phyloP scores from a whole-genome alignment of 2,113 vertebrate species.

The Neogobius melanostomus region DNA sequence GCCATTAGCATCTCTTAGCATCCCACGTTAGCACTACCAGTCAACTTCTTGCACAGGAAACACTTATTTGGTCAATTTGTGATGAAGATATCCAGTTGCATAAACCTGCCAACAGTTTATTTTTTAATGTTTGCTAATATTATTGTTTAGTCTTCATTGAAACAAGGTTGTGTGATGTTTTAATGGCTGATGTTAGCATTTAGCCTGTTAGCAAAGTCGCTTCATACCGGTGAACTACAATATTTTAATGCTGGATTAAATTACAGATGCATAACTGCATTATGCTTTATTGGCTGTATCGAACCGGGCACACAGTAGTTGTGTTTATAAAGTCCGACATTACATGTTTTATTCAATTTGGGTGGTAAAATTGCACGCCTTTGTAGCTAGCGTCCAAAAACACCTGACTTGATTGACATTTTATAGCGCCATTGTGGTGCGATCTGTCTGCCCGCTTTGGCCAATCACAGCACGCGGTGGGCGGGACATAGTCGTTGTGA shows the following conservation, averaged over 20 bases:
- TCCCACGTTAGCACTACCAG: slow-evolving; percentile 31
- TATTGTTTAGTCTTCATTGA: neutral
- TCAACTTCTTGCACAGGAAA: slow-evolving; percentile 3
- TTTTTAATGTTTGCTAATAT: neutral
- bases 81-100: neutral
- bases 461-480: slow-evolving; percentile 28
- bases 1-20: slow-evolving; percentile 18
- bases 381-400: slow-evolving; percentile 41
- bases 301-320: too few species aligned
- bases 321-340: neutral
- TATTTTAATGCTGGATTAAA: neutral
- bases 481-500: slow-evolving; percentile 6
- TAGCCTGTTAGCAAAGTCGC: slow-evolving; percentile 32
- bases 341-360: neutral
- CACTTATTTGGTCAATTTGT: neutral
- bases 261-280: neutral
- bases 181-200: slow-evolving; percentile 30
- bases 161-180: neutral
- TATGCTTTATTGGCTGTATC: neutral
- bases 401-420: slow-evolving; percentile 64
- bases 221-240: slow-evolving; percentile 16
- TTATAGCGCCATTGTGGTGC: slow-evolving; percentile 22
- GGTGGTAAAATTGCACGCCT: slow-evolving; percentile 8
- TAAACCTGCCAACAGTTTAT: neutral
- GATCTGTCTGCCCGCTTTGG: slow-evolving; percentile 12